Evolutionary conservation across 2,113 vertebrate species (phyloP).

Genomic region (Burhinus bistriatus): DNA sequence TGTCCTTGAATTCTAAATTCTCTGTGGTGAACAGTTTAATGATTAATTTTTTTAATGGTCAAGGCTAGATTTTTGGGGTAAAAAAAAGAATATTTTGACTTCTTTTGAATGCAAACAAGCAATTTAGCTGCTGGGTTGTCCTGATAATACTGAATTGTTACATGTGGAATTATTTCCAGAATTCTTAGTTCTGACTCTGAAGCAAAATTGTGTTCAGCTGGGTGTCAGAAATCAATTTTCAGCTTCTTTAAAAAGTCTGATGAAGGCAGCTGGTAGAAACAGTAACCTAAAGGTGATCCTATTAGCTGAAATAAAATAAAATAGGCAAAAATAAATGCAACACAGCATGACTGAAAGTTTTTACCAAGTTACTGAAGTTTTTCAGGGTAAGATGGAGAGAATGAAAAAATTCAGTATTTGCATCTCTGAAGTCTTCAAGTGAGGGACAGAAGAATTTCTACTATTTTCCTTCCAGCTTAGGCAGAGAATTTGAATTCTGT

Average conservation of each 20-base stretch:
- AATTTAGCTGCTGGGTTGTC: background rate
- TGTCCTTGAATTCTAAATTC: conserved; percentile 50
- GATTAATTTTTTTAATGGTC: conserved; percentile 1
- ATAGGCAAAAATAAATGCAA: background rate
- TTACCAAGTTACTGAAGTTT: background rate
- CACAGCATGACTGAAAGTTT: background rate
- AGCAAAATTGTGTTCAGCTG: background rate
- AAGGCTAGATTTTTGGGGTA: background rate
- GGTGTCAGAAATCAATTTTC: background rate
- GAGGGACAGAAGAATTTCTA: background rate
- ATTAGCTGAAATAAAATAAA: background rate
- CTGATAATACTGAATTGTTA: background rate
- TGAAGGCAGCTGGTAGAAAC: background rate
- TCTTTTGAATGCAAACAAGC: conserved; percentile 22
- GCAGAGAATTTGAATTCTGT: background rate
- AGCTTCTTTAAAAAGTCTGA: background rate
- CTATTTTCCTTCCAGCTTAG: background rate
- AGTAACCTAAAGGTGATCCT: background rate
- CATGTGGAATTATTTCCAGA: background rate
- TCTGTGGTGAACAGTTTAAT: background rate
- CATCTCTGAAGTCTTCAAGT: background rate
- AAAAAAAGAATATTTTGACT: conserved; percentile 2
- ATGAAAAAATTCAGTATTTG: background rate
- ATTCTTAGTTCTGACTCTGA: background rate
- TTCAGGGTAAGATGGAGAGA: background rate